Conservation (phyloP, 2,113 vertebrate species). For the Pachyramphus minor region DNA sequence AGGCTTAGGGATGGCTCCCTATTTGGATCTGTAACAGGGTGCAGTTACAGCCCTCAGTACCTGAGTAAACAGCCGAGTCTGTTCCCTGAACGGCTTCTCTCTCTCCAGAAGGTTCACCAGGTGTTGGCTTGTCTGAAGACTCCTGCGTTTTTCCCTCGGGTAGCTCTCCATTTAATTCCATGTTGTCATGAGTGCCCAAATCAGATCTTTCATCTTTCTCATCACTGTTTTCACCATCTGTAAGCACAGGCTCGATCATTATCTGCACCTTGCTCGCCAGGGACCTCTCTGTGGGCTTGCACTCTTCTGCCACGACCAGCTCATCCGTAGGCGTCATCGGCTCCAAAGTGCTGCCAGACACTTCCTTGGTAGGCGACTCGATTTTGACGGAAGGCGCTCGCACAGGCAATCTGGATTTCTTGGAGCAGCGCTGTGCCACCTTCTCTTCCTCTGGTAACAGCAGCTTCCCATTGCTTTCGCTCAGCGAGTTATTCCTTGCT, state of each 20-base stretch:
- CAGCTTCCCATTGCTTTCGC: constrained; percentile 9
- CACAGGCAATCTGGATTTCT: constrained; percentile 66
- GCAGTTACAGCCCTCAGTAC: not conserved
- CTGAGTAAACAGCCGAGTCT: constrained; percentile 42
- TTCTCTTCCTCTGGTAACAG: constrained; percentile 30
- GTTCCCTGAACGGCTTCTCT: not conserved
- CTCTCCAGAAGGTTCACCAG: not conserved
- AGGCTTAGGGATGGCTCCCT: not conserved
- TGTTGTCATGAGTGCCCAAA: not conserved
- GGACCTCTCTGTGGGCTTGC: not conserved
- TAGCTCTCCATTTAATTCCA: constrained; percentile 16
- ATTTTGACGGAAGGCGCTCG: constrained; percentile 3
- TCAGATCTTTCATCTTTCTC: not conserved
- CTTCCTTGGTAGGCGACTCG: not conserved
- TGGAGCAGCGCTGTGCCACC: not conserved
- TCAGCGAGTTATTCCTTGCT: not conserved
- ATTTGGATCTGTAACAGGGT: not conserved
- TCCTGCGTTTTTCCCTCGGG: not conserved
- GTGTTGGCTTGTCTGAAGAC: not conserved
- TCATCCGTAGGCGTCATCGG: not conserved
- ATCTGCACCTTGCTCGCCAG: constrained; percentile 50
- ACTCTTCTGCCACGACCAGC: not conserved
- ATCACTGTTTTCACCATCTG: not conserved
- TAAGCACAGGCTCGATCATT: constrained; percentile 54
- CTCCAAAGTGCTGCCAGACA: not conserved